Conservation (phyloP, 2,888 invertebrate species). For the Drosophila lacicola region DNA sequence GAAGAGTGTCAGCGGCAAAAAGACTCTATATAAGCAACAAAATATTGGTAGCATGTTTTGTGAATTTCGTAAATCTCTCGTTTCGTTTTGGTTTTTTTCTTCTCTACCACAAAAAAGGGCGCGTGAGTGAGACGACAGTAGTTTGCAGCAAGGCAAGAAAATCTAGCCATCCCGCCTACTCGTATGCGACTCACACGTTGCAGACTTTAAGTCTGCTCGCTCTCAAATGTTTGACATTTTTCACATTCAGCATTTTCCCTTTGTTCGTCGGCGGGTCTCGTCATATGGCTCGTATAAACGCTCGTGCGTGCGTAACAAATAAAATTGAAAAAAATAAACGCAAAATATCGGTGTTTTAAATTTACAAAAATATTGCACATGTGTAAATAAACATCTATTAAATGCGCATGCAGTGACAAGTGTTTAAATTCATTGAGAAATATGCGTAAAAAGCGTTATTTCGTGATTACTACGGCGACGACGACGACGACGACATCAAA, state of each 20-base stretch:
- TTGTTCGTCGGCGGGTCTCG: constrained; percentile 81
- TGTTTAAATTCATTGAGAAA: constrained; percentile 64
- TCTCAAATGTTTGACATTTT: constrained; percentile 73
- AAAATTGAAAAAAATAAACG: constrained; percentile 61
- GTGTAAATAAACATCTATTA: constrained; percentile 72
- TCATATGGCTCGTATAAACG: constrained; percentile 71
- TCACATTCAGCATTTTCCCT: constrained; percentile 80
- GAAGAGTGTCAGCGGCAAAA: constrained; percentile 13
- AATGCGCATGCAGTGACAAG: constrained; percentile 47
- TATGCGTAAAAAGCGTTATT: constrained; percentile 73
- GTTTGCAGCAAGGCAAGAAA: constrained; percentile 16
- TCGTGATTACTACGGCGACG: constrained; percentile 61
- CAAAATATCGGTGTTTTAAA: constrained; percentile 53
- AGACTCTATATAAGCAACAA: constrained; percentile 32
- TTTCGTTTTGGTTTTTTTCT: constrained; percentile 78
- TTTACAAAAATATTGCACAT: constrained; percentile 55
- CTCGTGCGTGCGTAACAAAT: constrained; percentile 76
- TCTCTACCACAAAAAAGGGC: constrained; percentile 75
- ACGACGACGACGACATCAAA: constrained; percentile 54
- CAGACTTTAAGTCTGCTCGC: constrained; percentile 74
- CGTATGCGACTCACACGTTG: constrained; percentile 57
- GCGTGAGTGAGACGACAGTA: constrained; percentile 67
- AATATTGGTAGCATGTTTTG: constrained; percentile 60
- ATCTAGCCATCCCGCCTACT: constrained; percentile 51
- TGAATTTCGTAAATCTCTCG: constrained; percentile 66